Evolutionary conservation across 2,797 vertebrate genomes (phyloP), one percentile per base, ranked within the genome.

Genomic region (Takifugu rubripes): DNA sequence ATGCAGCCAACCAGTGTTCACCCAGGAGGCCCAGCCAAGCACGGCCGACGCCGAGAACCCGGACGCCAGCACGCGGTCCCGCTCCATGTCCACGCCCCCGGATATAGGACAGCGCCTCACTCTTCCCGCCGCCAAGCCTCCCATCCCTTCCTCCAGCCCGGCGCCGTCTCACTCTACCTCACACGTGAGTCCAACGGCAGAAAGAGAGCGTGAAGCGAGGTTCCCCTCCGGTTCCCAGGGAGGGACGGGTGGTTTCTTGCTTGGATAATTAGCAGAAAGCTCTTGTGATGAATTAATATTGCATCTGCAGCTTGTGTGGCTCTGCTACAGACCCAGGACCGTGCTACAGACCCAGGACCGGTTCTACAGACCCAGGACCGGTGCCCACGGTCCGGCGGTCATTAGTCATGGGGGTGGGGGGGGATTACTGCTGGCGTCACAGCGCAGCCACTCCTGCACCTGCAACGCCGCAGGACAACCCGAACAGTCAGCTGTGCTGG

Each of bases 101-200:
- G 95, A 98, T 75, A 91, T 93, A 0, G 94, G 93, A 56, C 94
- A 94, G 84, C 92, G 90, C 31, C 91, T 93, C 80, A 86, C 88
- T 80, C 80, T 92, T 61, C 87, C 92, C 21, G 81, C 74, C 27
- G 54, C 91, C 66, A 94, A 92, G 85, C 93, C 93, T 29, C 93
- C 89, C 0, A 78, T 92, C 11, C 80, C 89, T 29, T 91, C 88
- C 2, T 77, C 63, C 0, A 72, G 74, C 74, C 80, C 79, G 8
- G 84, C 91, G 31, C 69, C 87, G 15, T 82, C 86, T 66, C 89
- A 86, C 79, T 86, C 92, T 91, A 90, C 94, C 91, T 93, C 93
- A 89, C 84, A 90, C 52, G 96, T 98, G 82, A 95, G 95, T 94
- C 70, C 12, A 12, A 25, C 8, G 17, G 7, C 10, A 21, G 9